A percentile compares a stretch with the other conserved stretches of the same genome.
phyloP scores from a whole-genome alignment of 2,888 invertebrate species.

The Monopis laevigella region DNA sequence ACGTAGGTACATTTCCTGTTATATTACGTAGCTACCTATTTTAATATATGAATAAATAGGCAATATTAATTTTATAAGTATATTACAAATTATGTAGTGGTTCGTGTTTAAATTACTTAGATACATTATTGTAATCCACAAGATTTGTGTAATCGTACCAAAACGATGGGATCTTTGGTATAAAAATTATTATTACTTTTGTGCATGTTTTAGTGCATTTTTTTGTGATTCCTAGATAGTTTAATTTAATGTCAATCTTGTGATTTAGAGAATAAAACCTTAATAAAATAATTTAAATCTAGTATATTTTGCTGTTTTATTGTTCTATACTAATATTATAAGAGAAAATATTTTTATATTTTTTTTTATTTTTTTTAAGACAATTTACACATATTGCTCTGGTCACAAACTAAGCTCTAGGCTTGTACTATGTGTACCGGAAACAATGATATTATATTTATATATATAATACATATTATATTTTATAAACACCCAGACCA shows the following conservation, averaged over 20 bases:
- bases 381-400: too few relatives aligned
- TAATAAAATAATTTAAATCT: constrained; percentile 31
- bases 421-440: too few relatives aligned
- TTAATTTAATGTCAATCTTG: constrained; percentile 66
- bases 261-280: constrained; percentile 56
- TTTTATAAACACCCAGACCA: too few relatives aligned
- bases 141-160: constrained; percentile 47
- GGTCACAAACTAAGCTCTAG: too few relatives aligned
- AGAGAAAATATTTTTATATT: too few relatives aligned
- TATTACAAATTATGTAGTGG: constrained; percentile 32
- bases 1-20: too few relatives aligned
- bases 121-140: constrained; percentile 35
- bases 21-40: too few relatives aligned
- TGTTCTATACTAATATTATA: not conserved
- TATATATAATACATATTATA: too few relatives aligned
- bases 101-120: constrained; percentile 26
- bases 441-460: too few relatives aligned
- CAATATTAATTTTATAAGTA: constrained; percentile 20
- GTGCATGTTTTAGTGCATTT: constrained; percentile 68
- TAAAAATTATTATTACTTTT: constrained; percentile 57
- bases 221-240: constrained; percentile 65
- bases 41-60: constrained; percentile 12
- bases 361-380: too few relatives aligned
- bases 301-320: constrained; percentile 8
- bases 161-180: too few relatives aligned